Evolutionary conservation across 2,888 invertebrate genomes (phyloP), one percentile per base, ranked within the genome.

Genomic region (Heterodera filipjevi): DNA sequence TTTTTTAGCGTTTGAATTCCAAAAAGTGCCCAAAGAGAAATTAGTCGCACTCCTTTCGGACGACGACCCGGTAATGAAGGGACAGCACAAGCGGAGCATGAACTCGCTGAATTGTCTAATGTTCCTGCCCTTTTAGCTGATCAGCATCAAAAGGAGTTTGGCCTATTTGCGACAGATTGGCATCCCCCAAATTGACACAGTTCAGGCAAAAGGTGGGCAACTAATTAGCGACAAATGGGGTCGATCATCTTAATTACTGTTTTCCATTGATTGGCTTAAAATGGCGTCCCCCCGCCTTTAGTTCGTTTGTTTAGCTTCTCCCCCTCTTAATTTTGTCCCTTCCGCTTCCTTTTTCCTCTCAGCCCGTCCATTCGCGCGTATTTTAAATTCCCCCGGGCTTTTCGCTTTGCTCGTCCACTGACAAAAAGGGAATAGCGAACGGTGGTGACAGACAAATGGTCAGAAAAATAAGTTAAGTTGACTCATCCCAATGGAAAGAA

Each of bases 141-240:
- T 49, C 22, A 53, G 53, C 53, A 53, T 73, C 49, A 33, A 30
- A 30, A 12, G 49, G 8, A 49, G 73, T 32, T 30, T 53, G 30
- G 33, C 33, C 3, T 73, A 59, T 73, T 32, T 73, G 73, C 19
- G 22, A 6, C 46, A 53, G 22, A 33, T 73, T 22, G 73, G 73
- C 53, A 59, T 73, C 44, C 44, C 32, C 3, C 6, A 27, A 22
- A 59, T 59, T 59, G 73, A 19, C 30, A 27, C 44, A 1, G 30
- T 73, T 32, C 73, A 53, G n/a, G 59, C 73, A 19, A 27, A 73
- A 30, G 49, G 73, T 73, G n/a, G n/a, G 30, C 71, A 19, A 71
- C 12, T 14, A 6, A 19, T 66, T 22, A 8, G n/a, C 6, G 35
- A 66, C 35, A 33, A 32, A 68, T 19, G 49, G 3, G 16, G 44